Base-by-base conservation (phyloP, 2,113 vertebrate species). In the Nothocercus julius region DNA sequence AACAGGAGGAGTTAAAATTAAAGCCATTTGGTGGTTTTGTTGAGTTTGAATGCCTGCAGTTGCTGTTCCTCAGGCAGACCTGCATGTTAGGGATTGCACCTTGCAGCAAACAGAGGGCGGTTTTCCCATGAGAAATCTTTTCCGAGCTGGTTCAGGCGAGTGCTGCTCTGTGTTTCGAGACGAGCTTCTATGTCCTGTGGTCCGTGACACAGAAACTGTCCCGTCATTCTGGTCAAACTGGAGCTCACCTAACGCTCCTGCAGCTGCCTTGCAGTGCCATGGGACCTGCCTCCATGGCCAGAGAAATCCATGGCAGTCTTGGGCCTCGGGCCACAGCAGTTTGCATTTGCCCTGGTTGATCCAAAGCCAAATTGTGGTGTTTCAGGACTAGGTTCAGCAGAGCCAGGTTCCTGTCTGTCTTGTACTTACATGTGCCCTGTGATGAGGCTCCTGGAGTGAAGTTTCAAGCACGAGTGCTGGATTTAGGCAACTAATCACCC, bases 21-120 rank as follows among this genome's bases (percentile, higher is more conserved):
- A 85, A 96, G 59, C 36, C 59, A 70, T 21, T 15, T 49, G 30
- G 45, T 85, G 49, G 72, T 89, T 89, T 93, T 87, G 66, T 12
- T 80, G 45, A 75, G 70, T 74, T 66, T 79, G 36, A 70, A 77
- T 0, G 0, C 59, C 36, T 63, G 40, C 59, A 42, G 63, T 68
- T 79, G 67, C 40, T 93, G 24, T 70, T 87, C 24, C 24, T 21
- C 27, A 13, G 49, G 25, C 34, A 38, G 7, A 58, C 15, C 11
- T 0, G 1, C 5, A 1, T 44, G 53, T 27, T 40, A 40, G 42
- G 21, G 0, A 0, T 45, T 58, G 24, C 24, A 58, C n/a, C 9
- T 2, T 28, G 5, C 58, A 25, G n/a, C 62, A 76, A 96, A 49
- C 4, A 78, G 14, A 69, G 56, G 51, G n/a, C 64, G 74, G 47